A percentile compares a stretch with the other conserved stretches of the same genome.
Conservation (phyloP, 2,888 invertebrate genomes). For the Tricholauxania praeusta region DNA sequence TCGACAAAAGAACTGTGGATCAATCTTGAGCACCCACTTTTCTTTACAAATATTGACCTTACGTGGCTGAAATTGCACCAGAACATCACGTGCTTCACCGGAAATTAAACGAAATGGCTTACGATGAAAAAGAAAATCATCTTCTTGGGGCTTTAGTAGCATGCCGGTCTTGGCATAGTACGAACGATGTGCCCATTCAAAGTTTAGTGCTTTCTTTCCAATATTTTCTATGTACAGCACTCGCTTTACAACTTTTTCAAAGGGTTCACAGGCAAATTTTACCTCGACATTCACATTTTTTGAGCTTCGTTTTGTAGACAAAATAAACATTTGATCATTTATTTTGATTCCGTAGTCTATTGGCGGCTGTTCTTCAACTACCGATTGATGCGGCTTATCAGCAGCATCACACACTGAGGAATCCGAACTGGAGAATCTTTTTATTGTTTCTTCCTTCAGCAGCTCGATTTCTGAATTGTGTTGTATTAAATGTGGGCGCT, state of each 20-base stretch:
- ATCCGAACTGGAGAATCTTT: conserved; percentile 49
- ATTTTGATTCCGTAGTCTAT: conserved; percentile 52
- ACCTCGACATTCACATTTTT: conserved; percentile 41
- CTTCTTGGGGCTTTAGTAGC: conserved; percentile 44
- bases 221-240: conserved; percentile 56
- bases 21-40: conserved; percentile 50
- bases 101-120: conserved; percentile 47
- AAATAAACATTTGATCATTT: conserved; percentile 47
- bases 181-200: conserved; percentile 50
- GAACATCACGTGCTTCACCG: conserved; percentile 49
- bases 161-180: conserved; percentile 50
- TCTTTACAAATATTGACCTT: conserved; percentile 43
- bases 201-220: conserved; percentile 50
- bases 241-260: conserved; percentile 45
- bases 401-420: not conserved
- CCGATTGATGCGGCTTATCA: not conserved
- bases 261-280: conserved; percentile 55
- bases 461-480: conserved; percentile 45
- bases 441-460: conserved; percentile 33
- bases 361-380: conserved; percentile 5
- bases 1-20: conserved; percentile 50
- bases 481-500: not conserved
- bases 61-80: conserved; percentile 53
- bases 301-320: conserved; percentile 16
- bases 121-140: conserved; percentile 51